Percentiles rank a stretch among this genome's conserved stretches.
Evolutionary conservation across 2,888 invertebrate species (phyloP).

Genomic region (Frankliniella intonsa): DNA sequence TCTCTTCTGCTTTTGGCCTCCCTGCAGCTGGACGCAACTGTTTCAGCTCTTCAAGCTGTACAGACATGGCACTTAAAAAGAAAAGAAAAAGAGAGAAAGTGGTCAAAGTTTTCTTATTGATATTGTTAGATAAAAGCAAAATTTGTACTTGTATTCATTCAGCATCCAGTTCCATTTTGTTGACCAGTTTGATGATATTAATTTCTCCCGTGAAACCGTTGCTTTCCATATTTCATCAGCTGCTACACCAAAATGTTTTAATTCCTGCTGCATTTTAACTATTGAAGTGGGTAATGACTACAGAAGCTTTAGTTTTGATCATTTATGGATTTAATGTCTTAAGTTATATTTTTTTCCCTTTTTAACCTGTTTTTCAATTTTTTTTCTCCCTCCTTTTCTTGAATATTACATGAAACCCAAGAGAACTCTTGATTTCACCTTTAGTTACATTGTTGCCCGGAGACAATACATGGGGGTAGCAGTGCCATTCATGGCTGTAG

Average conservation of each 20-base stretch:
- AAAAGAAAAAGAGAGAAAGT: background rate
- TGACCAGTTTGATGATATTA: conserved; percentile 28
- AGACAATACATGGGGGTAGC: background rate
- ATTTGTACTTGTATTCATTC: conserved; percentile 41
- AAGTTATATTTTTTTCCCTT: background rate
- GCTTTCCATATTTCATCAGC: conserved; percentile 39
- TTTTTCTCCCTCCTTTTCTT: background rate
- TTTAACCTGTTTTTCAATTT: background rate
- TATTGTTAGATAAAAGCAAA: background rate
- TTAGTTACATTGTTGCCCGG: no score
- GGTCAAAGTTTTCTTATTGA: background rate
- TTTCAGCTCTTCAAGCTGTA: background rate
- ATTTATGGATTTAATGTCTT: background rate
- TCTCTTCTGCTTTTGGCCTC: conserved; percentile 33
- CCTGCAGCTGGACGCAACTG: background rate
- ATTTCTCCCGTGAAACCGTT: conserved; percentile 28
- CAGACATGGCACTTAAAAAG: background rate
- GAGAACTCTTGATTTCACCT: no score
- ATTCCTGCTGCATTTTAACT: conserved; percentile 35
- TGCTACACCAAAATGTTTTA: conserved; percentile 39
- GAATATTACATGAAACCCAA: background rate
- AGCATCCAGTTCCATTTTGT: conserved; percentile 39
- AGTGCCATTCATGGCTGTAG: background rate
- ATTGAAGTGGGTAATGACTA: background rate
- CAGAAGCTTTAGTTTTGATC: background rate